phyloP scores from a whole-genome alignment of 2,113 vertebrate species.

The Zosterops lateralis region DNA sequence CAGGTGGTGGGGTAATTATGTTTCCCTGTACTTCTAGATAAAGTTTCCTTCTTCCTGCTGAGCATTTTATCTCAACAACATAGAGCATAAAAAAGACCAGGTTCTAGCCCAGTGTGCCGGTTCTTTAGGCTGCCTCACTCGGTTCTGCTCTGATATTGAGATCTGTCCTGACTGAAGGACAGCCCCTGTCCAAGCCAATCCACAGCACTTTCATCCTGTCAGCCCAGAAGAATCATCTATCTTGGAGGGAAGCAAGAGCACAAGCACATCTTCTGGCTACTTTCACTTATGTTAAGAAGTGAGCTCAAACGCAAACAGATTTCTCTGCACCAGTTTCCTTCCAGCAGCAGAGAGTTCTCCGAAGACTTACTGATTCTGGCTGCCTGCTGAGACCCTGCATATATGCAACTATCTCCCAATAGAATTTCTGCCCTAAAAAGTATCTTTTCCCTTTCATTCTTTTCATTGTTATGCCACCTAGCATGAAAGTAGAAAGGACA shows the following conservation, averaged over 20 bases:
- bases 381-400: neutral
- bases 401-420: neutral
- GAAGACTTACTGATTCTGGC: neutral
- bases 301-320: neutral
- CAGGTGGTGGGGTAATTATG: neutral
- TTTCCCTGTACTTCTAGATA: neutral
- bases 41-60: neutral
- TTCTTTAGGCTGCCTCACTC: neutral
- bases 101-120: neutral
- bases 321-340: neutral
- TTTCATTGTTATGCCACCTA: neutral
- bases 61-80: neutral
- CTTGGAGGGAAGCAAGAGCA: neutral
- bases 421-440: neutral
- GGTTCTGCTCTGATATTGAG: neutral
- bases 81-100: no score
- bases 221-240: neutral
- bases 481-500: neutral
- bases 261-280: neutral
- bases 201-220: neutral
- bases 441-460: neutral
- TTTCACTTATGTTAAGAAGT: neutral
- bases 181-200: no score
- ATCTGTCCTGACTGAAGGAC: neutral
- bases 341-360: neutral